A percentile compares a stretch with the other conserved stretches of the same genome.
phyloP scores from a whole-genome alignment of 2,888 invertebrate genomes.

The Ariolimax columbianus region DNA sequence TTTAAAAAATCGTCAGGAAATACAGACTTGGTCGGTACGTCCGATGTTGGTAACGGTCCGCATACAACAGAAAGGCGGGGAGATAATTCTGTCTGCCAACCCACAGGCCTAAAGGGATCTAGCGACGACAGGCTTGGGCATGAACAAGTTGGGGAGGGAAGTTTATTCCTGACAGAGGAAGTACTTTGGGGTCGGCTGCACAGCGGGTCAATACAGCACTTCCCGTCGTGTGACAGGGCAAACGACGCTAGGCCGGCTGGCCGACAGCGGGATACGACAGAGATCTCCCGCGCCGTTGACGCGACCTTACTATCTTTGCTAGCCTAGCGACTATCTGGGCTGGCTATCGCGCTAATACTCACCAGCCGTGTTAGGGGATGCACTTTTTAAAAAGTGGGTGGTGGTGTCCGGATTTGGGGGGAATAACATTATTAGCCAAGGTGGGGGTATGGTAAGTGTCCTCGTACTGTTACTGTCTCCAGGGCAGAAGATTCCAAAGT shows the following conservation, averaged over 20 bases:
- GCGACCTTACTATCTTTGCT: background rate
- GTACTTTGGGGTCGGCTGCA: slow-evolving; percentile 4
- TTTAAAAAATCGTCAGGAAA: no score
- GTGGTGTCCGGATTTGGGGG: background rate
- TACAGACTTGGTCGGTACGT: no score
- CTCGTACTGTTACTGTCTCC: no score
- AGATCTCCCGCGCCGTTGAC: background rate
- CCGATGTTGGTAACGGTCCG: no score
- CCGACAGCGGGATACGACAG: background rate
- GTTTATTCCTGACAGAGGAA: slow-evolving; percentile 9
- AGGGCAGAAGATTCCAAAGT: no score
- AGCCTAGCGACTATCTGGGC: background rate
- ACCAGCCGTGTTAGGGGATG: background rate
- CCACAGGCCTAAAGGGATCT: background rate
- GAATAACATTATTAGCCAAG: no score
- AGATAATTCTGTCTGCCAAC: no score
- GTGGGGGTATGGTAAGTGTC: no score
- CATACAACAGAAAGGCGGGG: no score
- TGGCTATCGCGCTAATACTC: background rate
- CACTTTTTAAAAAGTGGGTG: background rate
- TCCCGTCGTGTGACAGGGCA: slow-evolving; percentile 9
- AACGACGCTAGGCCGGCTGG: background rate
- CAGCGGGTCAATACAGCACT: slow-evolving; percentile 9
- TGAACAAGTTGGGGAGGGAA: background rate
- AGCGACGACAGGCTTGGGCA: background rate